Conservation (phyloP, 2,113 vertebrate genomes). For the Mellivora capensis region DNA sequence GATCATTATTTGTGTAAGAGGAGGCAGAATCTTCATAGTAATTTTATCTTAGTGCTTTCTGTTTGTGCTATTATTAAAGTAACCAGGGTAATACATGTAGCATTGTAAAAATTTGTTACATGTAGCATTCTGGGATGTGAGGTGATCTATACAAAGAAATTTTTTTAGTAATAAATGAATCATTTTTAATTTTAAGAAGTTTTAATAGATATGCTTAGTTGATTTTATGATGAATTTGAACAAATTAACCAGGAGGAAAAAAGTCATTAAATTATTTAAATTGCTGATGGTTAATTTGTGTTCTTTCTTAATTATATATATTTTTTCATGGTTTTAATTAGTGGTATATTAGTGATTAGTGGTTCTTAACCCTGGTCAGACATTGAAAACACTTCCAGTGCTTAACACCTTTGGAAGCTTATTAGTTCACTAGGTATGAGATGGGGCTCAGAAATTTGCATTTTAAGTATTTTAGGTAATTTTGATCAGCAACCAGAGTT, state of each 20-base stretch:
- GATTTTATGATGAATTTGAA: conserved; percentile 23
- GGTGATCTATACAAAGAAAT: not conserved
- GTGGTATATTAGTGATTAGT: conserved; percentile 46
- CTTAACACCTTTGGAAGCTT: not conserved
- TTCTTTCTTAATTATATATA: conserved; percentile 20
- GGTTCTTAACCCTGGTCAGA: not conserved
- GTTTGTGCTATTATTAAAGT: not conserved
- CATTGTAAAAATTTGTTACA: not conserved
- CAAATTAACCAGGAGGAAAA: not conserved
- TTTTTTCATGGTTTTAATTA: conserved; percentile 52
- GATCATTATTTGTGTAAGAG: conserved; percentile 8
- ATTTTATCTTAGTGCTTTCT: conserved; percentile 7
- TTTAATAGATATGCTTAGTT: conserved; percentile 11
- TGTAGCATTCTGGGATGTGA: not conserved
- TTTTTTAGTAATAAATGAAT: not conserved
- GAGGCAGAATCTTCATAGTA: not conserved
- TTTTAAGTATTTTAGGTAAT: conserved; percentile 27
- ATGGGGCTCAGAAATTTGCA: not conserved
- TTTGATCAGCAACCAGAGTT: not conserved
- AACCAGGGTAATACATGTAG: not conserved
- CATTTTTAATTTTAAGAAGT: conserved; percentile 14
- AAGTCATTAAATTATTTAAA: not conserved
- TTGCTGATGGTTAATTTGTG: conserved; percentile 39
- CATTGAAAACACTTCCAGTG: conserved; percentile 21
- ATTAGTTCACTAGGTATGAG: not conserved